Percentiles rank a stretch among this genome's conserved stretches.
Evolutionary conservation across 2,113 vertebrate genomes (phyloP).

Genomic region (Archilochus colubris): DNA sequence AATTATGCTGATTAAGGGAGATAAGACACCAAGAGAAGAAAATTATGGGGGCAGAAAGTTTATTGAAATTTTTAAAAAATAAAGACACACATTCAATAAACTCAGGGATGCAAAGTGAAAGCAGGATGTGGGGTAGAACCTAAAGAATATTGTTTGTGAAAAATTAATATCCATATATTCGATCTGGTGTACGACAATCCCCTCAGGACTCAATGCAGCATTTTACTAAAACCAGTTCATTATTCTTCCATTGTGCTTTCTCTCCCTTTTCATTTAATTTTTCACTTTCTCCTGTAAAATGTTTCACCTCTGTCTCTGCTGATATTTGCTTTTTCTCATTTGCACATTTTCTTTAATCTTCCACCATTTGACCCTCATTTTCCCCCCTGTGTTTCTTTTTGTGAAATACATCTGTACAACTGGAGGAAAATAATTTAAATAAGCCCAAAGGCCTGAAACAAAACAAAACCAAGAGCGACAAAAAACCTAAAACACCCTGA

Average conservation of each 20-base stretch:
- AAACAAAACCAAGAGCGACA: neutral
- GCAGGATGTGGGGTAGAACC: neutral
- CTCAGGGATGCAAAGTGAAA: neutral
- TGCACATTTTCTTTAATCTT: neutral
- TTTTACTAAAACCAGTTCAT: neutral
- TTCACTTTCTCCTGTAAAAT: neutral
- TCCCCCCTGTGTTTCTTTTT: neutral
- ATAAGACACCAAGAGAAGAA: neutral
- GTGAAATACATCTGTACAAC: neutral
- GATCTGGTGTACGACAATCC: neutral
- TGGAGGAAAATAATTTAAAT: neutral
- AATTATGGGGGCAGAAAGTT: neutral
- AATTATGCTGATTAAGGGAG: neutral
- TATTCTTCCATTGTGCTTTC: neutral
- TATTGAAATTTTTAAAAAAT: neutral
- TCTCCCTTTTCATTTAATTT: neutral
- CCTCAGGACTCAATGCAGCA: neutral
- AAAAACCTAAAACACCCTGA: neutral
- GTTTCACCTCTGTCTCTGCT: neutral
- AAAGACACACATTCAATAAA: neutral
- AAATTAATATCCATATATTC: neutral
- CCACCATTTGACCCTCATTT: neutral
- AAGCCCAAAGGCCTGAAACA: neutral
- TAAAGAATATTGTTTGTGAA: neutral
- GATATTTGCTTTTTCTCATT: neutral